Evolutionary conservation across 2,888 invertebrate genomes (phyloP).

Genomic region (Hirtodrosophila cameraria): DNA sequence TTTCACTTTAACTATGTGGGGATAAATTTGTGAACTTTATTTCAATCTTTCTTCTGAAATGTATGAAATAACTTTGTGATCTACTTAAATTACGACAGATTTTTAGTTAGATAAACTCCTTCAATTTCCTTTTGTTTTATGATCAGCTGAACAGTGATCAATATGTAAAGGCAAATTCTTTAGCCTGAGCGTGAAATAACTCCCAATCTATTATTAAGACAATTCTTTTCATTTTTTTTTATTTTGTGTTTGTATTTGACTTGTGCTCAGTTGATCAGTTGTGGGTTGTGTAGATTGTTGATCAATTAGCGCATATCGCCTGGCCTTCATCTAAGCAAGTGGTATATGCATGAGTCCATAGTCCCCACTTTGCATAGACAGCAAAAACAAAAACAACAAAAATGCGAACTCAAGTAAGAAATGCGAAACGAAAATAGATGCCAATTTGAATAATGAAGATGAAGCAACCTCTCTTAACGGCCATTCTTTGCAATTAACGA

Average conservation of each 20-base stretch:
- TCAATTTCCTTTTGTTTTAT: background rate
- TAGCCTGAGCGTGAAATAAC: too few relatives aligned
- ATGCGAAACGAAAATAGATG: constrained; percentile 33
- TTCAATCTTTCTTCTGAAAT: too few relatives aligned
- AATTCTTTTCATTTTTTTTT: background rate
- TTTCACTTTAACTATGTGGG: too few relatives aligned
- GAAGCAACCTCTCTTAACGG: constrained; percentile 52
- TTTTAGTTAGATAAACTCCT: background rate
- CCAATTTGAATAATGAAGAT: constrained; percentile 62
- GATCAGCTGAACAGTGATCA: constrained; percentile 5
- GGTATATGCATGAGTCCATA: constrained; percentile 27
- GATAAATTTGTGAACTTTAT: too few relatives aligned
- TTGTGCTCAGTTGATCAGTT: constrained; percentile 32
- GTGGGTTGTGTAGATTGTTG: constrained; percentile 40
- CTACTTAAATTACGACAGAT: too few relatives aligned
- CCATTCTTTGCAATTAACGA: constrained; percentile 69
- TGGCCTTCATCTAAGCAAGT: constrained; percentile 49
- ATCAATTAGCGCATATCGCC: constrained; percentile 54
- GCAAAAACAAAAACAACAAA: background rate
- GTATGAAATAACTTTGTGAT: too few relatives aligned
- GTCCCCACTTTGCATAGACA: constrained; percentile 37
- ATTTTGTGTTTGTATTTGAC: background rate
- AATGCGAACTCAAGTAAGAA: background rate
- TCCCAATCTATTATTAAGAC: background rate
- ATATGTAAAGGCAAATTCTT: too few relatives aligned